Conservation (phyloP, 2,888 invertebrate genomes). For the Caenorhabditis zanzibari region DNA sequence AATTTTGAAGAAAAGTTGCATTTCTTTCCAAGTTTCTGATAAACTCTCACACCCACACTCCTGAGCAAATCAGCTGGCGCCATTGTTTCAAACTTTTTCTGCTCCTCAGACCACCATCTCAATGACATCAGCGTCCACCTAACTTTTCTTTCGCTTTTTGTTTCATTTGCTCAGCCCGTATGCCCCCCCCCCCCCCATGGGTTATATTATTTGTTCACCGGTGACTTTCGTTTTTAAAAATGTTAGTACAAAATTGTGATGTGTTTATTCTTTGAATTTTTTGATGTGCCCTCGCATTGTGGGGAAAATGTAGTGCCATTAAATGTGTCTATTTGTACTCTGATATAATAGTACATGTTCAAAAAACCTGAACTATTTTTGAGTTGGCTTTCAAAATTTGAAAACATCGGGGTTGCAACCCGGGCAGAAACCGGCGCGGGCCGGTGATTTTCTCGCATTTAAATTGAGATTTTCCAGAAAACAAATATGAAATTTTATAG, state of each 20-base stretch:
- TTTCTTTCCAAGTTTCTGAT: too few species aligned
- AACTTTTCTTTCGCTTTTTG: slow-evolving; percentile 21
- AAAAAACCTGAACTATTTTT: too few species aligned
- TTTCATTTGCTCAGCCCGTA: slow-evolving; percentile 51
- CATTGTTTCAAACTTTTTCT: slow-evolving; percentile 5
- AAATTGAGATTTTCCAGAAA: too few species aligned
- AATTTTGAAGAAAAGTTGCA: too few species aligned
- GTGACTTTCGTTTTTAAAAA: slow-evolving; percentile 37
- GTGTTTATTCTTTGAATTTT: too few species aligned
- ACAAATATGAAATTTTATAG: too few species aligned
- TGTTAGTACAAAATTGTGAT: slow-evolving; percentile 28
- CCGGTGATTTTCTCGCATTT: too few species aligned
- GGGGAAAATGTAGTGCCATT: not conserved
- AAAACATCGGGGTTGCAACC: too few species aligned
- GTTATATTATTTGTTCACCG: slow-evolving; percentile 56
- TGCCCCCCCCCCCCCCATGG: slow-evolving; percentile 25
- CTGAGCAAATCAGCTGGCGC: slow-evolving; percentile 52
- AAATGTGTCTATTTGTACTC: too few species aligned
- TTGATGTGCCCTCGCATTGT: not conserved
- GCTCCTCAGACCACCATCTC: slow-evolving; percentile 42
- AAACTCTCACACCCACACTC: slow-evolving; percentile 32
- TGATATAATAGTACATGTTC: too few species aligned
- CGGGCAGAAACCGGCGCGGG: too few species aligned
- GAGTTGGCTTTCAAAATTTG: too few species aligned
- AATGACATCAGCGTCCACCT: slow-evolving; percentile 41